A percentile compares a stretch with the other conserved stretches of the same genome.
Evolutionary conservation across 2,888 invertebrate species (phyloP).

Genomic region (Melanotus villosus): DNA sequence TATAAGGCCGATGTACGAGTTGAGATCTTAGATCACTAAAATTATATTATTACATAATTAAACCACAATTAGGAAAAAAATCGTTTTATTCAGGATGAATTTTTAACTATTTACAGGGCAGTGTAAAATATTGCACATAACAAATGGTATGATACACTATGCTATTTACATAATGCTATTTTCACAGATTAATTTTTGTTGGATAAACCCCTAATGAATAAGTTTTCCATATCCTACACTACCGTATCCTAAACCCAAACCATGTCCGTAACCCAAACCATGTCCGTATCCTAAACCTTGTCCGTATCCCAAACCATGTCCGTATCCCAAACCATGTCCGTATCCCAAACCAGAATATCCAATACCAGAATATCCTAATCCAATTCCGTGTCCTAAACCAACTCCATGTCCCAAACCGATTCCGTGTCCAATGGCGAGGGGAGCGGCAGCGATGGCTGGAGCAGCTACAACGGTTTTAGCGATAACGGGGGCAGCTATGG

Average conservation of each 20-base stretch:
- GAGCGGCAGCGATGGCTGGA: constrained; percentile 37
- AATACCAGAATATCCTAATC: constrained; percentile 30
- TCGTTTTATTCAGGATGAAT: constrained; percentile 28
- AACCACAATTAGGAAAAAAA: constrained; percentile 4
- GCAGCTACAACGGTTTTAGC: constrained; percentile 37
- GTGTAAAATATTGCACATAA: constrained; percentile 32
- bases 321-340: constrained; percentile 34
- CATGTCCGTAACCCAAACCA: constrained; percentile 35
- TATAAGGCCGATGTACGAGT: no score
- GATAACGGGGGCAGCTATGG: constrained; percentile 44
- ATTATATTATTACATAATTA: no score
- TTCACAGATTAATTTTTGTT: constrained; percentile 30
- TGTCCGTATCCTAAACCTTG: constrained; percentile 36
- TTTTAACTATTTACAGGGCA: constrained; percentile 34
- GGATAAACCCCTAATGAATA: constrained; percentile 33
- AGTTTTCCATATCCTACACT: constrained; percentile 14
- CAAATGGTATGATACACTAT: constrained; percentile 28
- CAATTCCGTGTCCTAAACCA: constrained; percentile 37
- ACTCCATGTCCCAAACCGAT: constrained; percentile 40
- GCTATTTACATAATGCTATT: constrained; percentile 38
- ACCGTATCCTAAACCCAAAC: no score
- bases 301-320: constrained; percentile 31
- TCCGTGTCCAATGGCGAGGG: constrained; percentile 43
- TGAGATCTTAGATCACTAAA: no score
- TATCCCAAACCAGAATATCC: constrained; percentile 35